Base-by-base conservation (phyloP, 2,888 invertebrate genomes). In the Brachylomia viminalis region DNA sequence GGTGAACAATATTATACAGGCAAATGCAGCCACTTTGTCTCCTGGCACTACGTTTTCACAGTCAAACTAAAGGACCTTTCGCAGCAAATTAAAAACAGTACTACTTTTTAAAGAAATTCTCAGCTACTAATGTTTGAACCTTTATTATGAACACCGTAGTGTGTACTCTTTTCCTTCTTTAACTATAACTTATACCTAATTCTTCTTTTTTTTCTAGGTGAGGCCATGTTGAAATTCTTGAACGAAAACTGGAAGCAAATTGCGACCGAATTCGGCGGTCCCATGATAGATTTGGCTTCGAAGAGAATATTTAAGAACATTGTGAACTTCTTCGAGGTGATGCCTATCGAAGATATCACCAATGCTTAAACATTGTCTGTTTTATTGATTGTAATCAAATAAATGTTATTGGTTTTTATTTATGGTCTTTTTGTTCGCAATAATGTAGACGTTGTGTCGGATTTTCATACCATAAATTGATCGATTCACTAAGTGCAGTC, bases 191-290 rank as follows among this genome's bases (percentile, higher is more conserved):
- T 17, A 30, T 38, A n/a, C n/a, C n/a, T n/a, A 4, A 67, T 77
- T 79, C 33, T 52, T 65, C 2, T n/a, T 42, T 1, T 42, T 73
- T 42, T 91, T 90, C 45, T 86, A 95, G 96, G 95, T 91, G 92
- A 94, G 0, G 69, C 92, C 0, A 93, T 94, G 92, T 82, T 93
- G 17, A 82, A 54, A 0, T 94, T 95, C 82, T 77, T 95, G 54
- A 96, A 95, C 72, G 91, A 93, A 0, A 95, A 95, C 70, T 95
- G 95, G 95, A 92, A 94, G 58, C 89, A 92, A 72, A 88, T 96
- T 3, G 90, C 93, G 0, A 3, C 56, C 0, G 95, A 95, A 76
- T 96, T 95, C 45, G 96, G 95, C 47, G 89, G 80, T 64, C 96
- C 96, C 0, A 78, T 95, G 42, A 82, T 95, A 77, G 91, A 94